Percentiles rank a stretch among this genome's conserved stretches.
These are phyloP conservation scores for Sphaeridia pumilis DNA, from an alignment of 2,888 invertebrate species.

Conservation along the genomic window DNA sequence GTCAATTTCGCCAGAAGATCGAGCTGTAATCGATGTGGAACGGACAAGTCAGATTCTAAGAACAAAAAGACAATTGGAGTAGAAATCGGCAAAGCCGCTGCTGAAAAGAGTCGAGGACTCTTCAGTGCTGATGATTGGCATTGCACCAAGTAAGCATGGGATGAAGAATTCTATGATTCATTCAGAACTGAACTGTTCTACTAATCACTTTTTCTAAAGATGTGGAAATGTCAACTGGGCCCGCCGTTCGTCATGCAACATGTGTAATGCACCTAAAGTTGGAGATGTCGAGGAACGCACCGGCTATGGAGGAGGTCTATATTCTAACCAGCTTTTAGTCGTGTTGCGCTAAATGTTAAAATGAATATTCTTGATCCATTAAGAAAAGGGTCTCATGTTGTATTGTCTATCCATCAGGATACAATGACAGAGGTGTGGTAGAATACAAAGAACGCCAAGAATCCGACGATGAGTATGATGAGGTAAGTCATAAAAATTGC, in stretches of 20 bases:
- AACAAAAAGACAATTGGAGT: conserved; percentile 73
- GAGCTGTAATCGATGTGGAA: conserved; percentile 85
- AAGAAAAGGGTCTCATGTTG: too few species aligned
- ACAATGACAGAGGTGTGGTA: conserved; percentile 90
- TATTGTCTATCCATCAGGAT: too few species aligned
- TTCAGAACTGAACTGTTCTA: background rate
- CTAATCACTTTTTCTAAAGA: conserved; percentile 42
- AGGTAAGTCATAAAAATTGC: too few species aligned
- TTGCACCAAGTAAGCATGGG: conserved; percentile 65
- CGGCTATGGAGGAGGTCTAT: conserved; percentile 74
- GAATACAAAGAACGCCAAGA: conserved; percentile 83
- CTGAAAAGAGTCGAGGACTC: conserved; percentile 93
- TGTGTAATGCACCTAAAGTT: conserved; percentile 97
- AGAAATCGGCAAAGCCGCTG: conserved; percentile 95
- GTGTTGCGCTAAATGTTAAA: too few species aligned
- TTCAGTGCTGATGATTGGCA: conserved; percentile 98
- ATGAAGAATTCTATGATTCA: too few species aligned
- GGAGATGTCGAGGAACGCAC: conserved; percentile 76
- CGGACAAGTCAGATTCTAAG: conserved; percentile 44
- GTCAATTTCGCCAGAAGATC: conserved; percentile 84
- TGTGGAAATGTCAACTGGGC: conserved; percentile 99
- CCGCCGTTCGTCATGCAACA: conserved; percentile 85
- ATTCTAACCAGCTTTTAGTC: too few species aligned
- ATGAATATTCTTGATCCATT: too few species aligned
- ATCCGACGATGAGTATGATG: conserved; percentile 92